Evolutionary conservation across 2,888 invertebrate genomes (phyloP).

Genomic region (Xylocampa areola): DNA sequence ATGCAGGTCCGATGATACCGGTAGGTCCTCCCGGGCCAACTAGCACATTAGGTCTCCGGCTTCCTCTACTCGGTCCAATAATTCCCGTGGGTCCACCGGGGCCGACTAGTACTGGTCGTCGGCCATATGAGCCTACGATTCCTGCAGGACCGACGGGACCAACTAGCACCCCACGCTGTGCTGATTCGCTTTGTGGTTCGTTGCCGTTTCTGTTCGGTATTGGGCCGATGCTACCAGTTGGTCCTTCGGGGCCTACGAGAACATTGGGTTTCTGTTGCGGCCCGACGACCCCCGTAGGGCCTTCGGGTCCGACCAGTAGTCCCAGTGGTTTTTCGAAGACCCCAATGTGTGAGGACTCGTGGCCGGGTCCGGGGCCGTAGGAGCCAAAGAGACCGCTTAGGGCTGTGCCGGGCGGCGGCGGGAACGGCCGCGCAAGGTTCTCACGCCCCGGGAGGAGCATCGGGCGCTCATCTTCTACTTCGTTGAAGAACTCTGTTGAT

Average conservation of each 20-base stretch:
- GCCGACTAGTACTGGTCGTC: constrained; percentile 77
- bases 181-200: constrained; percentile 69
- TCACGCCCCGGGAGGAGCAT: constrained; percentile 69
- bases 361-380: constrained; percentile 57
- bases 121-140: constrained; percentile 62
- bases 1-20: constrained; percentile 69
- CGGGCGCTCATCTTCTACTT: constrained; percentile 77
- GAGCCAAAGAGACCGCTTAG: constrained; percentile 56
- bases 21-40: constrained; percentile 81
- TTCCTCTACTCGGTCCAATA: constrained; percentile 65
- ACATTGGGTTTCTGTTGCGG: constrained; percentile 39
- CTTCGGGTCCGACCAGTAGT: constrained; percentile 66
- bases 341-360: constrained; percentile 47
- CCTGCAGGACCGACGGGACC: constrained; percentile 81
- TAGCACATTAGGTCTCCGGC: constrained; percentile 65
- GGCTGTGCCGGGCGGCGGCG: constrained; percentile 55
- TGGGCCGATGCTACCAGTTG: constrained; percentile 58
- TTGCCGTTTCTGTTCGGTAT: constrained; percentile 51
- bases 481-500: constrained; percentile 78
- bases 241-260: constrained; percentile 60
- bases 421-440: constrained; percentile 65
- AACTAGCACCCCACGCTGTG: constrained; percentile 77
- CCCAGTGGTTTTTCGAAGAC: constrained; percentile 40
- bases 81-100: constrained; percentile 80
- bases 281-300: constrained; percentile 55